These are phyloP conservation scores for Xanthia togata DNA, from an alignment of 2,888 invertebrate species.

Conservation along the genomic window DNA sequence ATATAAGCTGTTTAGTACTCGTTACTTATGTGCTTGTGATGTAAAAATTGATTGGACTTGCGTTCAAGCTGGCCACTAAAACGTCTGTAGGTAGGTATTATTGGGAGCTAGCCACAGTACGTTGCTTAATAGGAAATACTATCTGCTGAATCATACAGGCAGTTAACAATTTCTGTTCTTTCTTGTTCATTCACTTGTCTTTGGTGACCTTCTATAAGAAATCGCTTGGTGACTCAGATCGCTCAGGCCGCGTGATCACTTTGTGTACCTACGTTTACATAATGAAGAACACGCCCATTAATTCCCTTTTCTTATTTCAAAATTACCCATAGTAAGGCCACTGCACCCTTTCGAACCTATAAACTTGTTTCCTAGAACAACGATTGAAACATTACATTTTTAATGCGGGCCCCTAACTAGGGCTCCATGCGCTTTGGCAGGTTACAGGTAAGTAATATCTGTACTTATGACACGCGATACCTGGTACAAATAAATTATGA, in stretches of 20 bases:
- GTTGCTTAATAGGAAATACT: too few species aligned
- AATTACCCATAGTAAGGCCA: slow-evolving; percentile 30
- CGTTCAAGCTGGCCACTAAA: not conserved
- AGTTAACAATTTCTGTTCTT: not conserved
- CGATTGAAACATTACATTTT: slow-evolving; percentile 85
- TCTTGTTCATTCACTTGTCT: not conserved
- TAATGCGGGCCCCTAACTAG: slow-evolving; percentile 74
- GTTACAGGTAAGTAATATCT: slow-evolving; percentile 73
- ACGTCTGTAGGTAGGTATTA: not conserved
- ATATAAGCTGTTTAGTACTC: too few species aligned
- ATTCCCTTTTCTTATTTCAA: not conserved
- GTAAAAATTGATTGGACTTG: not conserved
- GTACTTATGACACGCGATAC: slow-evolving; percentile 73
- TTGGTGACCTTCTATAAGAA: not conserved
- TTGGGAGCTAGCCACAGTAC: too few species aligned
- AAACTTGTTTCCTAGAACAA: slow-evolving; percentile 81
- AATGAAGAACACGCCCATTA: not conserved
- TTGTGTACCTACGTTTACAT: too few species aligned
- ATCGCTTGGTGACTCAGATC: not conserved
- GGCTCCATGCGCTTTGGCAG: slow-evolving; percentile 53
- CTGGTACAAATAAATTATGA: slow-evolving; percentile 51
- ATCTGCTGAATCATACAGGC: not conserved
- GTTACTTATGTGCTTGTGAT: not conserved
- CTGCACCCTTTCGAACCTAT: slow-evolving; percentile 69
- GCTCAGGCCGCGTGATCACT: too few species aligned